Evolutionary conservation across 2,888 invertebrate species (phyloP).

Genomic region (Autographa gamma): DNA sequence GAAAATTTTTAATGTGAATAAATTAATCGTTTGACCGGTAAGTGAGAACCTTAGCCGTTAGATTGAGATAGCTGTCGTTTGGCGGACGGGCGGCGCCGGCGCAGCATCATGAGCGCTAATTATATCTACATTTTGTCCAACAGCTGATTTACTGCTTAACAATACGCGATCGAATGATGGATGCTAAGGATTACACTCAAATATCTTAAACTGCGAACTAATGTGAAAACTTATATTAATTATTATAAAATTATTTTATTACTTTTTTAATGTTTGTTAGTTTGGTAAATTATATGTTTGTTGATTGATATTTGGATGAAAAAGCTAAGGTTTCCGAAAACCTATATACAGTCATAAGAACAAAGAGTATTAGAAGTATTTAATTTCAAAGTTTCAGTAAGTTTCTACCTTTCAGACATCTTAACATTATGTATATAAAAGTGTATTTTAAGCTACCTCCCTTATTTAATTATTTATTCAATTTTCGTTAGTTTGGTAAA

Average conservation of each 20-base stretch:
- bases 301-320: too few species aligned
- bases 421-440: too few species aligned
- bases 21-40: conserved; percentile 15
- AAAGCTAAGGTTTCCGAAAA: too few species aligned
- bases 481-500: too few species aligned
- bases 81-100: conserved; percentile 58
- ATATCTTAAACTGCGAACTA: background rate
- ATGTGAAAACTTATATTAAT: too few species aligned
- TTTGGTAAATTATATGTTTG: too few species aligned
- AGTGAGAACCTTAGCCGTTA: conserved; percentile 39
- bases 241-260: background rate
- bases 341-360: too few species aligned
- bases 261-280: background rate
- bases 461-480: too few species aligned
- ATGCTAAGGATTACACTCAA: background rate
- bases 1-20: background rate
- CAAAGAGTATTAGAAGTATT: too few species aligned
- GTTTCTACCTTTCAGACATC: too few species aligned
- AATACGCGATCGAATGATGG: conserved; percentile 1
- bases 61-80: conserved; percentile 53
- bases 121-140: conserved; percentile 69
- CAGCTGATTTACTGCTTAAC: conserved; percentile 39
- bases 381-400: too few species aligned
- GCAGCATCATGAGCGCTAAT: conserved; percentile 67
- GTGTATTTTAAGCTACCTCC: too few species aligned